Conservation (phyloP, 92 coral and sea anemone genomes). For the Micromussa lordhowensis region DNA sequence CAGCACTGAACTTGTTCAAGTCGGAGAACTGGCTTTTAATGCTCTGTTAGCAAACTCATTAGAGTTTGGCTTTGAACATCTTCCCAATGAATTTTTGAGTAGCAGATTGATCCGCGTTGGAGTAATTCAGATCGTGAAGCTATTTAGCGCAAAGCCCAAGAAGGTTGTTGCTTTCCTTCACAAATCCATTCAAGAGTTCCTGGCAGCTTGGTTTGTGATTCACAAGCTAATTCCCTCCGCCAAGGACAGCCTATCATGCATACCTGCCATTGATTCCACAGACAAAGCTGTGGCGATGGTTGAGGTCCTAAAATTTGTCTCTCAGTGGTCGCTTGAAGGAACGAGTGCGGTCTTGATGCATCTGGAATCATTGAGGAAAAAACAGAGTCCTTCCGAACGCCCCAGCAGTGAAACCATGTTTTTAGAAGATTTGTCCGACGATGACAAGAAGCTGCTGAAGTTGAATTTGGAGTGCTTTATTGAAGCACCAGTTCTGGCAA, state of each 20-base stretch:
- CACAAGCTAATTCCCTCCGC: constrained; percentile 1
- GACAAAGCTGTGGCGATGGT: background rate
- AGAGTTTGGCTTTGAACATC: background rate
- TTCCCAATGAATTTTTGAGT: background rate
- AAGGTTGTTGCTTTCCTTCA: constrained; percentile 12
- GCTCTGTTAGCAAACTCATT: constrained; percentile 12
- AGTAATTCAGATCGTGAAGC: constrained; percentile 15
- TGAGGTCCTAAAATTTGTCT: constrained; percentile 2
- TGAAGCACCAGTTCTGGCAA: background rate
- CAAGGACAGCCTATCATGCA: background rate
- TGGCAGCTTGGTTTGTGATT: constrained; percentile 15
- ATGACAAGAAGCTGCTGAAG: background rate
- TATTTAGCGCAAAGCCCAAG: background rate
- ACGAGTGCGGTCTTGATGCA: background rate
- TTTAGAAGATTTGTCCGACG: background rate
- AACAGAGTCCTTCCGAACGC: background rate
- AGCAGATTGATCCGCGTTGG: constrained; percentile 4
- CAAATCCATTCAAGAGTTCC: constrained; percentile 28
- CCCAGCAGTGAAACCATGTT: background rate
- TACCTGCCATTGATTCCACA: background rate
- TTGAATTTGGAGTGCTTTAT: background rate
- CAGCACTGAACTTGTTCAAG: background rate
- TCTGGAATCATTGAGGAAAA: background rate
- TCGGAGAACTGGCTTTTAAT: constrained; percentile 21
- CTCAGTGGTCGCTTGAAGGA: background rate